phyloP scores from a whole-genome alignment of 2,113 vertebrate genomes.

The Chlamydotis undulata region DNA sequence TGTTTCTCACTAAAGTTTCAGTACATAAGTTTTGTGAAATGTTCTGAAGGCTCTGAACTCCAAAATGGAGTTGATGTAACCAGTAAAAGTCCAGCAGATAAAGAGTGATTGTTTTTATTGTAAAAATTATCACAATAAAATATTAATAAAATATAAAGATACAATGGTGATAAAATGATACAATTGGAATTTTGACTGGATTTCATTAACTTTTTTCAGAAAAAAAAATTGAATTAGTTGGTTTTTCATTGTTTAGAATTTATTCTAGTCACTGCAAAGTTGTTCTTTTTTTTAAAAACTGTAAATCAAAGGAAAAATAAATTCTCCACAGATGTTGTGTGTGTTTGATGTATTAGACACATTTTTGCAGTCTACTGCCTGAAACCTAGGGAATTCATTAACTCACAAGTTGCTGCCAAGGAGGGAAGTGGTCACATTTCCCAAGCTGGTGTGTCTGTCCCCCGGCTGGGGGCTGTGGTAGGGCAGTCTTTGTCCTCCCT shows the following conservation, averaged over 20 bases:
- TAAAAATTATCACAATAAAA: background rate
- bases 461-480: background rate
- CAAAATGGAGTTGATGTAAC: background rate
- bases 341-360: conserved; percentile 53
- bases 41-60: background rate
- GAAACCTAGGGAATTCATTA: conserved; percentile 60
- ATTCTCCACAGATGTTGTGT: conserved; percentile 46
- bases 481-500: conserved; percentile 2
- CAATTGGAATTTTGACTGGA: background rate
- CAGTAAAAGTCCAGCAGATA: background rate
- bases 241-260: conserved; percentile 19
- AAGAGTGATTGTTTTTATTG: background rate
- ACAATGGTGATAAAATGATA: background rate
- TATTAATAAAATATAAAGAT: background rate
- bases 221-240: background rate
- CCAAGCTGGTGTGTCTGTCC: background rate
- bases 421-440: background rate
- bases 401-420: conserved; percentile 19
- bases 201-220: background rate
- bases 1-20: background rate
- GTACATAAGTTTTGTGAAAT: background rate
- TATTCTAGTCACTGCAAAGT: conserved; percentile 33
- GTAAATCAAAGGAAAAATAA: conserved; percentile 53
- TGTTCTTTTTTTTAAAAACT: conserved; percentile 12
- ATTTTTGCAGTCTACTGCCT: conserved; percentile 42